Percentiles rank a stretch among this genome's conserved stretches.
phyloP scores from a whole-genome alignment of 2,113 vertebrate genomes.

The Craseonycteris thonglongyai region DNA sequence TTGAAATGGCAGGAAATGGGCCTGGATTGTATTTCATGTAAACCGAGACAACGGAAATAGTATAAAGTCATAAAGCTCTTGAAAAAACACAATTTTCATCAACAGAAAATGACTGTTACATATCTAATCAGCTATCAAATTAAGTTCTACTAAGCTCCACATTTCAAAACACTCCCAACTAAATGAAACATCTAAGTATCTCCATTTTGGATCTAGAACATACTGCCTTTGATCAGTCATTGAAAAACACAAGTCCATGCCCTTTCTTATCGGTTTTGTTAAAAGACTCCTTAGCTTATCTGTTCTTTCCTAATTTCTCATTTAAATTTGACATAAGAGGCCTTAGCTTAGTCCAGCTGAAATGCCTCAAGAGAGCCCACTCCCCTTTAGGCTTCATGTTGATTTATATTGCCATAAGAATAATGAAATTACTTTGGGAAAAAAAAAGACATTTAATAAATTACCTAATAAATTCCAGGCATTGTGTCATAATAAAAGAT shows the following conservation, averaged over 20 bases:
- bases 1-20: neutral
- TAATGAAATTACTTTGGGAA: slow-evolving; percentile 15
- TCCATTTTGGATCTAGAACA: slow-evolving; percentile 6
- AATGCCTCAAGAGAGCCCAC: neutral
- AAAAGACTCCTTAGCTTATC: neutral
- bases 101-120: neutral
- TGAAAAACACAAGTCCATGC: neutral
- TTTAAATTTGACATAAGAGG: neutral
- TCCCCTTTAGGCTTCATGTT: neutral
- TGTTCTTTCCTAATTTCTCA: neutral
- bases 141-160: neutral
- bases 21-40: neutral
- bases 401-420: neutral
- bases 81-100: neutral
- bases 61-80: neutral
- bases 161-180: neutral
- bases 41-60: neutral
- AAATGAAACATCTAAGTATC: neutral
- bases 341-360: neutral
- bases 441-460: neutral
- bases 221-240: neutral
- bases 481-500: neutral
- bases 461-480: neutral
- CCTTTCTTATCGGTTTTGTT: neutral
- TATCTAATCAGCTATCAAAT: slow-evolving; percentile 15